Percentiles rank a stretch among this genome's conserved stretches.
Evolutionary conservation across 2,113 vertebrate species (phyloP).

Genomic region (Aptenodytes patagonicus): DNA sequence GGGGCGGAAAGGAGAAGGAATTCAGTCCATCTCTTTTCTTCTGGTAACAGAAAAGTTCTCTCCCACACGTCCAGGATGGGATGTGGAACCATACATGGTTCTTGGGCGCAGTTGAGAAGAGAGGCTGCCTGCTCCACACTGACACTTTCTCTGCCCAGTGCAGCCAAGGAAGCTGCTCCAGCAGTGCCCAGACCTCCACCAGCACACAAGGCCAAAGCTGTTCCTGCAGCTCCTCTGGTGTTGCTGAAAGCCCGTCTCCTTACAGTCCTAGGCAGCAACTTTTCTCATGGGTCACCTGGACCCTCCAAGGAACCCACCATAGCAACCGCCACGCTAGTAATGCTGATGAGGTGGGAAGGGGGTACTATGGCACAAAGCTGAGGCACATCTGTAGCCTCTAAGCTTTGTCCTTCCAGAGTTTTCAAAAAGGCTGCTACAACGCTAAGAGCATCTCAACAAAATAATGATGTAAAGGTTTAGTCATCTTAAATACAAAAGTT

Average conservation of each 20-base stretch:
- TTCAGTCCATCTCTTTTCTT: neutral
- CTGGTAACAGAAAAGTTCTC: neutral
- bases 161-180: neutral
- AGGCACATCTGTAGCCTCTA: neutral
- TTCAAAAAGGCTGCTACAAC: neutral
- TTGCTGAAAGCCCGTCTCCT: neutral
- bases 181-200: neutral
- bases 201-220: neutral
- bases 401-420: neutral
- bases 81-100: neutral
- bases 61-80: accelerated
- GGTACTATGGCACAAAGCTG: accelerated
- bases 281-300: neutral
- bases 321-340: accelerated
- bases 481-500: neutral
- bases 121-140: neutral
- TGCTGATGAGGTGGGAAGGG: neutral
- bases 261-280: neutral
- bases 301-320: neutral
- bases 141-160: neutral
- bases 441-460: neutral
- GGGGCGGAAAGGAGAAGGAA: neutral
- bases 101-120: neutral
- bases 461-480: neutral
- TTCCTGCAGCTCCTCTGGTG: neutral